Conservation (phyloP, 2,797 vertebrate species). For the Taeniopygia guttata region DNA sequence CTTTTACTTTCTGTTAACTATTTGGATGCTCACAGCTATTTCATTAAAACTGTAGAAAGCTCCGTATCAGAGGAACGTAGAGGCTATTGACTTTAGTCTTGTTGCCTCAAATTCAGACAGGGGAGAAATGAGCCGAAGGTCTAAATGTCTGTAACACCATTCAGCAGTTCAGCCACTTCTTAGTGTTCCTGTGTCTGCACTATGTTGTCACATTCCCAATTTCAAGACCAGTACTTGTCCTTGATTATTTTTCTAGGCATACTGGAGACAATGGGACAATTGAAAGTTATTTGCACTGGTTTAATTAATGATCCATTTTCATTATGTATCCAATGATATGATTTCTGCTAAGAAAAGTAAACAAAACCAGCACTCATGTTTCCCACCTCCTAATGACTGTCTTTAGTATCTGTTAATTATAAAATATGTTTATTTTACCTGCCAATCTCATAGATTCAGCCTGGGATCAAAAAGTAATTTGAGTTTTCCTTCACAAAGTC, state of each 20-base stretch:
- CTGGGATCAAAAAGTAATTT: conserved; percentile 62
- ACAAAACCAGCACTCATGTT: conserved; percentile 29
- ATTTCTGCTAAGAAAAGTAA: conserved; percentile 39
- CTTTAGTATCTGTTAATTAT: conserved; percentile 40
- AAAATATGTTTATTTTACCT: conserved; percentile 63
- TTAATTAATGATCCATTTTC: neutral
- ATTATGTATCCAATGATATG: neutral
- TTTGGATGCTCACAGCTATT: neutral
- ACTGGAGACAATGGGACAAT: neutral
- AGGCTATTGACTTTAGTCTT: neutral
- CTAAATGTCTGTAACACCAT: neutral
- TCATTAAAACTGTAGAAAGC: neutral
- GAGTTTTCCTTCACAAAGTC: conserved; percentile 58
- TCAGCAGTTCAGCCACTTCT: neutral
- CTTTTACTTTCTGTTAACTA: conserved; percentile 2
- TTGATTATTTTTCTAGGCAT: neutral
- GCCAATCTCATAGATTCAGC: conserved; percentile 61
- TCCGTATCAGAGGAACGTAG: neutral
- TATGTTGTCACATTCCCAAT: neutral
- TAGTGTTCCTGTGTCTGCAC: neutral
- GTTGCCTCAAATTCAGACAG: neutral
- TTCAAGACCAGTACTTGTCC: neutral
- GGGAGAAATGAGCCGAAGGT: neutral
- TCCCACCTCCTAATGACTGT: conserved; percentile 8
- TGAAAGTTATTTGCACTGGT: neutral